Evolutionary conservation across 2,888 invertebrate species (phyloP).

Genomic region (Agrochola lychnidis): DNA sequence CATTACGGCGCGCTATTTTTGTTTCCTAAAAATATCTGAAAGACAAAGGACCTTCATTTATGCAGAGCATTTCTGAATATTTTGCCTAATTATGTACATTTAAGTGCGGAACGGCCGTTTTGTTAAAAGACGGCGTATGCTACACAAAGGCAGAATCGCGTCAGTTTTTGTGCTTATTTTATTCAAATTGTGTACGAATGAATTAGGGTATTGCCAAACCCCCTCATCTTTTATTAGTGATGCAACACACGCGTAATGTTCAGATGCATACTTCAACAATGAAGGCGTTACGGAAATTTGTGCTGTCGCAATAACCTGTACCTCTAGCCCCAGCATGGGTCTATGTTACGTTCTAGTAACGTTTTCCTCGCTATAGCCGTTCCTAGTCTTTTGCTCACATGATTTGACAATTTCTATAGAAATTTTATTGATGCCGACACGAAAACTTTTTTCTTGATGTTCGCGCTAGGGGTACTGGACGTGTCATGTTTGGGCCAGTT

Average conservation of each 20-base stretch:
- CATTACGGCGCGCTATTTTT: constrained; percentile 20
- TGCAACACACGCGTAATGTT: constrained; percentile 39
- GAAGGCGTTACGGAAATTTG: background rate
- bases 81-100: background rate
- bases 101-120: background rate
- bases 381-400: background rate
- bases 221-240: background rate
- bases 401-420: background rate
- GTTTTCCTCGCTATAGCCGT: background rate
- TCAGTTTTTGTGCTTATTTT: constrained; percentile 3
- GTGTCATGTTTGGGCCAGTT: background rate
- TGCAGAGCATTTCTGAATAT: background rate
- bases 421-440: background rate
- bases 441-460: background rate
- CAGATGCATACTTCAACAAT: background rate
- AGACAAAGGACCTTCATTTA: constrained; percentile 22
- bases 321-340: constrained; percentile 8
- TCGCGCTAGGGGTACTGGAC: constrained; percentile 23
- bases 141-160: background rate
- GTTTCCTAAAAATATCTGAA: constrained; percentile 25
- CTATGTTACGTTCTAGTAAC: background rate
- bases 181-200: background rate
- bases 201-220: background rate
- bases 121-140: background rate
- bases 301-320: constrained; percentile 31